A percentile compares a stretch with the other conserved stretches of the same genome.
These are phyloP conservation scores for Globodera rostochiensis DNA, from an alignment of 1,140 invertebrate species.

Conservation along the genomic window DNA sequence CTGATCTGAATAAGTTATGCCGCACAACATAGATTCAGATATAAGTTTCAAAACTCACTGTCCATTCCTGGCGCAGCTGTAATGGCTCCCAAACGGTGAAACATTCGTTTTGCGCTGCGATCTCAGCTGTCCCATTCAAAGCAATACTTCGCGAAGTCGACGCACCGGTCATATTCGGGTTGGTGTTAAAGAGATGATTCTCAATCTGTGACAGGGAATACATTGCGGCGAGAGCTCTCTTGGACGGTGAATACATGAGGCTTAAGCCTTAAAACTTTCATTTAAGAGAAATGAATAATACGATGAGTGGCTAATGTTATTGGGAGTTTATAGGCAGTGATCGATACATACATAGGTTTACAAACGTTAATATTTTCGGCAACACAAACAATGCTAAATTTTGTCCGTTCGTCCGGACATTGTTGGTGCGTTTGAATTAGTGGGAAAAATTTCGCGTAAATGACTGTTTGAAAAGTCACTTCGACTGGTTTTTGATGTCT, in stretches of 20 bases:
- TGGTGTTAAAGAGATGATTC: neutral
- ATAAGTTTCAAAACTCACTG: conserved; percentile 40
- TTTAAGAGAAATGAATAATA: too few species aligned
- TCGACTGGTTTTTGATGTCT: too few species aligned
- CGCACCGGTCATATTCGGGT: neutral
- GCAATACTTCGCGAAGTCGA: conserved; percentile 17
- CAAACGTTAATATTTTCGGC: too few species aligned
- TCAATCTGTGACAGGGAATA: conserved; percentile 1
- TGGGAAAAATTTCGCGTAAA: too few species aligned
- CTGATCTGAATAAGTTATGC: conserved; percentile 47
- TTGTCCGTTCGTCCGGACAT: too few species aligned
- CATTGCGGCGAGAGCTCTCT: neutral
- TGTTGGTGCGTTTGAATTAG: too few species aligned
- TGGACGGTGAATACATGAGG: neutral
- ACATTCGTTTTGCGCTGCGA: conserved; percentile 44
- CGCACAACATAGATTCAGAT: neutral
- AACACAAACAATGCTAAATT: too few species aligned
- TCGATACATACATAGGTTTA: too few species aligned
- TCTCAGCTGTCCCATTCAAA: conserved; percentile 3
- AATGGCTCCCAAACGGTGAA: conserved; percentile 58
- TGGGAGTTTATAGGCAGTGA: too few species aligned
- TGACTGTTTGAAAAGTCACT: too few species aligned
- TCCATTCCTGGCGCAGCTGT: conserved; percentile 58
- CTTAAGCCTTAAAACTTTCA: neutral
- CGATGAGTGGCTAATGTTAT: too few species aligned